These are phyloP conservation scores for Ciconia nigra DNA, from an alignment of 2,797 vertebrate genomes.

Conservation along the genomic window DNA sequence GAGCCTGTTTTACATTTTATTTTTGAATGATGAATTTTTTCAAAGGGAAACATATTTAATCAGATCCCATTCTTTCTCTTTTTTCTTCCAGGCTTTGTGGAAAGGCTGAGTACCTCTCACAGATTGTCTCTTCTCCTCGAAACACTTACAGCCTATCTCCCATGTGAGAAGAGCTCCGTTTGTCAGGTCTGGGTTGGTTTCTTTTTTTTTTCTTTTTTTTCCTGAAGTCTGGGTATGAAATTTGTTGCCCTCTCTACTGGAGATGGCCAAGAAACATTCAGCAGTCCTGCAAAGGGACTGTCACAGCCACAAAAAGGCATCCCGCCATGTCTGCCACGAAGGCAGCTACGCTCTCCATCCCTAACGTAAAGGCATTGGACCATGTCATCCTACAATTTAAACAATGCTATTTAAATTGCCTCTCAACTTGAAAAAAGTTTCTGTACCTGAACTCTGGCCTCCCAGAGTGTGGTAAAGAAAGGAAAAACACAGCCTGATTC, in stretches of 20 bases:
- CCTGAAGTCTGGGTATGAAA: not conserved
- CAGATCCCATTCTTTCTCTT: not conserved
- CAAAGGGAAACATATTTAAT: not conserved
- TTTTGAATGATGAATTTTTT: not conserved
- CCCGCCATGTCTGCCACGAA: not conserved
- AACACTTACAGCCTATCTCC: not conserved
- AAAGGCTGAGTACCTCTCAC: not conserved
- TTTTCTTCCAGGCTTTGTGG: not conserved
- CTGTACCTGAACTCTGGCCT: constrained; percentile 16
- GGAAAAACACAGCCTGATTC: not conserved
- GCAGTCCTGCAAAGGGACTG: not conserved
- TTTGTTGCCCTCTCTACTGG: not conserved
- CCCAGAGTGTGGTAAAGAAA: not conserved
- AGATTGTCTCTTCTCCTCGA: not conserved
- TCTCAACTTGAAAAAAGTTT: not conserved
- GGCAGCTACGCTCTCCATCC: not conserved
- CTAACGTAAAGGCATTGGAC: not conserved
- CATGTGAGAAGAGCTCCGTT: not conserved
- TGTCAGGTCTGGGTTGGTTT: not conserved
- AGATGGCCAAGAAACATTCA: not conserved
- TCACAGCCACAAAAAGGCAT: not conserved
- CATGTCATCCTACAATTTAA: not conserved
- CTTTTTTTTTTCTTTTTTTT: not conserved
- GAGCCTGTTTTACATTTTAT: not conserved
- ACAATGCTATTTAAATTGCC: constrained; percentile 7